A percentile compares a stretch with the other conserved stretches of the same genome.
phyloP scores from a whole-genome alignment of 2,888 invertebrate genomes.

The Lamproptera curius region DNA sequence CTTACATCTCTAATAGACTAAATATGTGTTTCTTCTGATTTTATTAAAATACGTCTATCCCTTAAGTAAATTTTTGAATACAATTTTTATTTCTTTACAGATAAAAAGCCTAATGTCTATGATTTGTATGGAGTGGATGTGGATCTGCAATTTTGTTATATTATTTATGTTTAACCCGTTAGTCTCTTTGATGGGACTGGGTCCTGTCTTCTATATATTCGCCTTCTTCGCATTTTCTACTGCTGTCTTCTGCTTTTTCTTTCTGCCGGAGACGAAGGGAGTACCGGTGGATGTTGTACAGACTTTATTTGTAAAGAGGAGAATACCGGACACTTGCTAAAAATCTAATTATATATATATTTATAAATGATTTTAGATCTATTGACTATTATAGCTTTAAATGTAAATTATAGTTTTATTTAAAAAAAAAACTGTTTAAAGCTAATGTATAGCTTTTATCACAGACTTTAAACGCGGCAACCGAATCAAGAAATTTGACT shows the following conservation, averaged over 20 bases:
- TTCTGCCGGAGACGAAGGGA: slow-evolving; percentile 42
- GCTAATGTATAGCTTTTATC: no score
- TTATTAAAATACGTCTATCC: no score
- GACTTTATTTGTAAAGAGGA: slow-evolving; percentile 27
- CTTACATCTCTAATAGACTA: no score
- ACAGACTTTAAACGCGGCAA: no score
- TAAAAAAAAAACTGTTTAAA: no score
- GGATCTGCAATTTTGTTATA: slow-evolving; percentile 36
- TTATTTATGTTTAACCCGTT: slow-evolving; percentile 39
- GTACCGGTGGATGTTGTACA: slow-evolving; percentile 40
- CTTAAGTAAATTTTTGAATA: background rate
- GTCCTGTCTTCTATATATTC: slow-evolving; percentile 43
- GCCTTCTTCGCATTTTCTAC: slow-evolving; percentile 31
- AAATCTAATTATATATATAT: no score
- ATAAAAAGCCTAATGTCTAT: slow-evolving; percentile 38
- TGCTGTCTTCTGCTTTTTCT: slow-evolving; percentile 30
- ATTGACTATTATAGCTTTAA: no score
- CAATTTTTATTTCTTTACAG: slow-evolving; percentile 29
- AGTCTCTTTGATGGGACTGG: slow-evolving; percentile 32
- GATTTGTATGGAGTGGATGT: slow-evolving; percentile 41
- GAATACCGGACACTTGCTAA: no score
- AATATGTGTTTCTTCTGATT: no score
- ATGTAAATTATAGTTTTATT: no score
- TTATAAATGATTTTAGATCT: no score
- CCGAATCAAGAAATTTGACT: no score